Evolutionary conservation across 2,113 vertebrate genomes (phyloP), one percentile per base, ranked within the genome.

Genomic region (Anoura caudifer): DNA sequence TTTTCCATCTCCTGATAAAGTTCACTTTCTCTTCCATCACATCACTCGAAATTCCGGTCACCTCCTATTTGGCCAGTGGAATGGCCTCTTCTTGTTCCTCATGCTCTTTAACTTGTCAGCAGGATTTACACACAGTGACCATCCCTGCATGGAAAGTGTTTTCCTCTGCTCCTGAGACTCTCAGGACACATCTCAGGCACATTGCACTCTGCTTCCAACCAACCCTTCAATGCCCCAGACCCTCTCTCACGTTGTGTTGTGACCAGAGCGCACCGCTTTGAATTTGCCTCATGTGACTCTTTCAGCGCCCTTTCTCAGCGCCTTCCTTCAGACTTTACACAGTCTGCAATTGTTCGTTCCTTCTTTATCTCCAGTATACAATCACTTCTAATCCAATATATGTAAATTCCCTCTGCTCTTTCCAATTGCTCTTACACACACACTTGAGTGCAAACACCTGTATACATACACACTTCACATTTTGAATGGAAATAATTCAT

Each of bases 131-230:
- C 33, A 52, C 4, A 31, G 6, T 80, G 28, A 47, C 15, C 9
- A 76, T 15, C 10, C 4, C 8, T 28, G 17, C 1, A 17, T 5
- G 28, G 28, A 56, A 94, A 65, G 3, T 31, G 4, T 24, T 86
- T 86, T 56, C 14, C 26, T 76, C 16, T 67, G 10, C 38, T 4
- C 9, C 22, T 36, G 63, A n/a, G 2, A 19, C 36, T 5, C 22
- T 31, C 41, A 67, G 2, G 7, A 26, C 2, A 8, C 10, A 31
- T 41, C 3, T 16, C 28, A 1, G 9, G 15, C 15, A 80, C 0
- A 3, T 0, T 33, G 1, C 28, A 52, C 1, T 84, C 24, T 43
- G 36, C 45, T 31, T 45, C 5, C 24, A 33, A 28, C 4, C 0
- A 12, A 17, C 14, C 14, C 16, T 52, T 45, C 19, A 56, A 52